Conservation (phyloP, 1,140 invertebrate genomes). For the Scaptodrosophila lebanonensis region DNA sequence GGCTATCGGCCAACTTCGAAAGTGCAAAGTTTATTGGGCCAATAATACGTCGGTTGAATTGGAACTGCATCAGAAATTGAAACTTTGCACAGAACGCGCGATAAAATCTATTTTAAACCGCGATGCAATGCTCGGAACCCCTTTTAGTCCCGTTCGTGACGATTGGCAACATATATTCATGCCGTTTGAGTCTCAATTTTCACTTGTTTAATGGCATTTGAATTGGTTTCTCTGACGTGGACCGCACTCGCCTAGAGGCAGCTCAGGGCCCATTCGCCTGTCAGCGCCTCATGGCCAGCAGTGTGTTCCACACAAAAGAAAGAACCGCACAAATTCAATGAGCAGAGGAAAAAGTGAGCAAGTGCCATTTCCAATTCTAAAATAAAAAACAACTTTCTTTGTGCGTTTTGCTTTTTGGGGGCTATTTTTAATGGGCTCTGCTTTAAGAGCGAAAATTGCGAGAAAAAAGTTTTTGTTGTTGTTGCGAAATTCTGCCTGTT, state of each 20-base stretch:
- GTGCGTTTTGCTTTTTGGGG: no score
- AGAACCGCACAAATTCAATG: no score
- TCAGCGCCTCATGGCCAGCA: slow-evolving; percentile 16
- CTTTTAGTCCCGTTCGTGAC: no score
- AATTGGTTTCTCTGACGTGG: slow-evolving; percentile 37
- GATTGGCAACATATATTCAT: no score
- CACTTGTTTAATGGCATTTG: slow-evolving; percentile 30
- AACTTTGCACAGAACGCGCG: slow-evolving; percentile 15
- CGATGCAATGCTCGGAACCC: slow-evolving; percentile 22
- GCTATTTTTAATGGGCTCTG: no score
- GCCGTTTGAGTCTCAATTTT: slow-evolving; percentile 51
- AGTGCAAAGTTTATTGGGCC: slow-evolving; percentile 70
- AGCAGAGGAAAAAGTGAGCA: no score
- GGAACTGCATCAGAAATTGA: slow-evolving; percentile 40
- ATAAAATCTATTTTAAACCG: slow-evolving; percentile 58
- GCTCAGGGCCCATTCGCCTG: slow-evolving; percentile 1
- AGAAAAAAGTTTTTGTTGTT: no score
- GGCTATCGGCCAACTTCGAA: slow-evolving; percentile 41
- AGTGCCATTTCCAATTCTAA: no score
- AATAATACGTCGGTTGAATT: slow-evolving; percentile 41
- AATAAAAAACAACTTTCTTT: no score
- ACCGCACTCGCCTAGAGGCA: background rate
- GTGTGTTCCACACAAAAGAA: slow-evolving; percentile 1
- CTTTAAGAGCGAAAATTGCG: no score
- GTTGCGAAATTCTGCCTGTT: no score